Evolutionary conservation across 2,113 vertebrate species (phyloP).

Genomic region (Canis aureus): DNA sequence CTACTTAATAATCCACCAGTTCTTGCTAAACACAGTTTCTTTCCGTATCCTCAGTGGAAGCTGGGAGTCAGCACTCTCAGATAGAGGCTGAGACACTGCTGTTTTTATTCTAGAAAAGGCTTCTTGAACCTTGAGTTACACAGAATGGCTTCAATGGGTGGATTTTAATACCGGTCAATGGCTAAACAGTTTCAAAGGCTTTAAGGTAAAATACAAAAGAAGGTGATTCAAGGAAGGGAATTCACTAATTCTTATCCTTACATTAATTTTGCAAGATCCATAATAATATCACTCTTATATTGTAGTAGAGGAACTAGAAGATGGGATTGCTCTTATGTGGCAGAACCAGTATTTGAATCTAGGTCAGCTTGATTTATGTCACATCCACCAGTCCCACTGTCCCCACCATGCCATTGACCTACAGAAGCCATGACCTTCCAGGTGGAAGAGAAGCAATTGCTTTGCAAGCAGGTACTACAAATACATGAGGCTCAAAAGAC

Average conservation of each 20-base stretch:
- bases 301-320: background rate
- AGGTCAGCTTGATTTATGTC: background rate
- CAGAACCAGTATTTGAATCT: background rate
- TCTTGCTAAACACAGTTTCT: slow-evolving; percentile 84
- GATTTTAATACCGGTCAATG: slow-evolving; percentile 32
- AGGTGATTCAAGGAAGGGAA: slow-evolving; percentile 45
- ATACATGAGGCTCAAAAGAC: background rate
- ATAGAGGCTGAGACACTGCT: slow-evolving; percentile 21
- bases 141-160: background rate
- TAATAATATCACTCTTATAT: background rate
- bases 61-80: slow-evolving; percentile 58
- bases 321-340: background rate
- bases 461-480: background rate
- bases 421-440: background rate
- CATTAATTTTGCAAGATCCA: background rate
- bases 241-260: background rate
- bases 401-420: too few relatives aligned
- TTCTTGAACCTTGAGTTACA: slow-evolving; percentile 17
- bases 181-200: slow-evolving; percentile 45
- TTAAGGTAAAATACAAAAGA: slow-evolving; percentile 20
- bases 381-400: background rate
- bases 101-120: slow-evolving; percentile 63
- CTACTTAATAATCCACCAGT: slow-evolving; percentile 86
- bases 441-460: background rate
- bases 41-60: slow-evolving; percentile 71